Evolutionary conservation across 2,888 invertebrate species (phyloP).

Genomic region (Ormyrus nitidulus): DNA sequence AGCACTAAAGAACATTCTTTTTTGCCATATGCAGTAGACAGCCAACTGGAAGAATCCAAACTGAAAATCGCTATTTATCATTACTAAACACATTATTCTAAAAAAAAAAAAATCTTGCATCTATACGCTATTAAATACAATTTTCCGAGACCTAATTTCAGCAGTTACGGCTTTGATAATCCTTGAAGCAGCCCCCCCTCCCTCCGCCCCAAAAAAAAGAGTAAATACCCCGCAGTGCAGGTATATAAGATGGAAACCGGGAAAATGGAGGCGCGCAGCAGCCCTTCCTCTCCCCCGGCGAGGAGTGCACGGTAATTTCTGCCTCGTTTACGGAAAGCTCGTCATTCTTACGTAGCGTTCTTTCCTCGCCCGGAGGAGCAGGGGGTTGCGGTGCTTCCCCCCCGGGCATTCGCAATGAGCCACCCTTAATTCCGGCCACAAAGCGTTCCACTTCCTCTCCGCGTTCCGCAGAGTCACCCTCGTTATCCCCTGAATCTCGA

Average conservation of each 20-base stretch:
- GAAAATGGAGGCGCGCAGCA: too few relatives aligned
- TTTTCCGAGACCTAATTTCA: not conserved
- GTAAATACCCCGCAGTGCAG: not conserved
- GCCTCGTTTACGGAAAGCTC: conserved; percentile 27
- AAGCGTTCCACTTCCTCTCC: conserved; percentile 15
- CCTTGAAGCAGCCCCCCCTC: too few relatives aligned
- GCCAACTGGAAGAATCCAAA: too few relatives aligned
- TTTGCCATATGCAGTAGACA: too few relatives aligned
- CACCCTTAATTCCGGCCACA: conserved; percentile 35
- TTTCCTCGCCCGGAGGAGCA: not conserved
- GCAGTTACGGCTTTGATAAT: not conserved
- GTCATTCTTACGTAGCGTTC: conserved; percentile 30
- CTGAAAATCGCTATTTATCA: too few relatives aligned
- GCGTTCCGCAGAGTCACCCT: conserved; percentile 30
- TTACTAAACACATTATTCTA: too few relatives aligned
- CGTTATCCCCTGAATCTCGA: conserved; percentile 42
- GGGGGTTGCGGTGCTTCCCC: not conserved
- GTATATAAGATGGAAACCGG: too few relatives aligned
- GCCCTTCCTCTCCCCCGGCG: too few relatives aligned
- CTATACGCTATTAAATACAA: too few relatives aligned
- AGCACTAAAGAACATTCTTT: too few relatives aligned
- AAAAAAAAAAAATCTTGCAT: too few relatives aligned
- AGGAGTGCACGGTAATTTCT: conserved; percentile 22
- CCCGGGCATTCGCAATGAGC: conserved; percentile 7
- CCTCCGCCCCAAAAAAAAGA: not conserved